Percentiles rank a stretch among this genome's conserved stretches.
These are phyloP conservation scores for Astyanax mexicanus DNA, from an alignment of 2,797 vertebrate genomes.

Conservation along the genomic window DNA sequence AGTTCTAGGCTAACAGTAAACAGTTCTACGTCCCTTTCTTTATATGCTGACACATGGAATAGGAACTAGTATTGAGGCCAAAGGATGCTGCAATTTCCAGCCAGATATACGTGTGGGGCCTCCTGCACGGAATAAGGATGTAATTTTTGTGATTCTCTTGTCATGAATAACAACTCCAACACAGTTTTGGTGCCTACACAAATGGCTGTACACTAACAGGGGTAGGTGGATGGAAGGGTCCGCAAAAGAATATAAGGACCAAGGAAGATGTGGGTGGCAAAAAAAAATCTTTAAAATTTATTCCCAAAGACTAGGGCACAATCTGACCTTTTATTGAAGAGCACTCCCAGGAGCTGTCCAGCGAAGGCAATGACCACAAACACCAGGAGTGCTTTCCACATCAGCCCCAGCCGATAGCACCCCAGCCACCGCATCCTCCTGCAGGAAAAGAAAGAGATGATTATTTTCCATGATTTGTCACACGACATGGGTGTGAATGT, in stretches of 20 bases:
- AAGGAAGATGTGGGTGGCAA: not conserved
- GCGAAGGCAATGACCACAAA: constrained; percentile 85
- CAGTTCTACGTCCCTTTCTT: too few relatives aligned
- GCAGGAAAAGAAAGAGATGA: not conserved
- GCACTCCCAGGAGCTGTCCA: constrained; percentile 85
- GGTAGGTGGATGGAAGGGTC: not conserved
- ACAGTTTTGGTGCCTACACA: not conserved
- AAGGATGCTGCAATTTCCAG: too few relatives aligned
- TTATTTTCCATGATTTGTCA: not conserved
- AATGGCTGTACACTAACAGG: not conserved
- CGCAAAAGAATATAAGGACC: not conserved
- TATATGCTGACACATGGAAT: too few relatives aligned
- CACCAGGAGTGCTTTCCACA: constrained; percentile 84
- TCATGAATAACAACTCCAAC: not conserved
- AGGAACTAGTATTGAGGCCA: too few relatives aligned
- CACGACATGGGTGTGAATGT: not conserved
- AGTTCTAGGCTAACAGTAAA: not conserved
- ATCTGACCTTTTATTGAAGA: constrained; percentile 86
- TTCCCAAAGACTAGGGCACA: not conserved
- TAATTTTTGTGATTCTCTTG: too few relatives aligned
- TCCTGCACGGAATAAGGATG: too few relatives aligned
- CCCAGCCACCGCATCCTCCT: constrained; percentile 82
- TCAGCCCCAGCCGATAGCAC: constrained; percentile 75
- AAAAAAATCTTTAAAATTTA: not conserved
- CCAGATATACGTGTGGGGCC: too few relatives aligned